phyloP scores from a whole-genome alignment of 2,888 invertebrate species.

The Oxyteleia sp. region DNA sequence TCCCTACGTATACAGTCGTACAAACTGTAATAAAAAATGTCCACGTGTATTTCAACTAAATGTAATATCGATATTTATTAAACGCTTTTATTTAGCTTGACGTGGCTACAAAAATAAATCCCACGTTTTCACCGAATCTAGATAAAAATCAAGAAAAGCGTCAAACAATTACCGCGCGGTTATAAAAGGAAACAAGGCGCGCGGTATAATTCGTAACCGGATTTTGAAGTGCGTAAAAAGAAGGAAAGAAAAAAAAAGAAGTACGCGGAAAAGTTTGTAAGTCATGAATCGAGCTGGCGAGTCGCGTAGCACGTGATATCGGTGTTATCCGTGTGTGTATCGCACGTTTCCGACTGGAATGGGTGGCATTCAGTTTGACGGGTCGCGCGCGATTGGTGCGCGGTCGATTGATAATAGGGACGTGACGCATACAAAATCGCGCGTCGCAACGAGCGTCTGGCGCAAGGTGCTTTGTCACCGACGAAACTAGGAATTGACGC shows the following conservation, averaged over 20 bases:
- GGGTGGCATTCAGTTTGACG: slow-evolving; percentile 62
- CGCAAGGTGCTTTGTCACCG: slow-evolving; percentile 60
- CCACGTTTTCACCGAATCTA: no score
- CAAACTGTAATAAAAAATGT: no score
- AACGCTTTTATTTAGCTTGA: no score
- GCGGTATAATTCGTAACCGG: slow-evolving; percentile 12
- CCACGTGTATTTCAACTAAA: no score
- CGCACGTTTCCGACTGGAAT: slow-evolving; percentile 61
- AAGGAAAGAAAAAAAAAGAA: slow-evolving; percentile 46
- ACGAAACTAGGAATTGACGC: slow-evolving; percentile 58
- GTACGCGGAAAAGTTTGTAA: slow-evolving; percentile 45
- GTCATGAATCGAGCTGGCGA: slow-evolving; percentile 62
- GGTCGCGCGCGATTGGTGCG: slow-evolving; percentile 65
- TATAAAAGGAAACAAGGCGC: neutral
- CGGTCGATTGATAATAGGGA: slow-evolving; percentile 71
- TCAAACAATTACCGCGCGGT: no score
- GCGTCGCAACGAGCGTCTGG: slow-evolving; percentile 54
- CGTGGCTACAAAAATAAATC: no score
- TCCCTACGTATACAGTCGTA: no score
- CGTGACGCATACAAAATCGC: slow-evolving; percentile 72
- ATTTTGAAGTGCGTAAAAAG: slow-evolving; percentile 37
- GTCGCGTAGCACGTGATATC: slow-evolving; percentile 68
- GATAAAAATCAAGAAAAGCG: no score
- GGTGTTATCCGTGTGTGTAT: slow-evolving; percentile 57
- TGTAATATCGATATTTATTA: no score